These are phyloP conservation scores for Porphyrio hochstetteri DNA, from an alignment of 2,113 vertebrate species.

Conservation along the genomic window DNA sequence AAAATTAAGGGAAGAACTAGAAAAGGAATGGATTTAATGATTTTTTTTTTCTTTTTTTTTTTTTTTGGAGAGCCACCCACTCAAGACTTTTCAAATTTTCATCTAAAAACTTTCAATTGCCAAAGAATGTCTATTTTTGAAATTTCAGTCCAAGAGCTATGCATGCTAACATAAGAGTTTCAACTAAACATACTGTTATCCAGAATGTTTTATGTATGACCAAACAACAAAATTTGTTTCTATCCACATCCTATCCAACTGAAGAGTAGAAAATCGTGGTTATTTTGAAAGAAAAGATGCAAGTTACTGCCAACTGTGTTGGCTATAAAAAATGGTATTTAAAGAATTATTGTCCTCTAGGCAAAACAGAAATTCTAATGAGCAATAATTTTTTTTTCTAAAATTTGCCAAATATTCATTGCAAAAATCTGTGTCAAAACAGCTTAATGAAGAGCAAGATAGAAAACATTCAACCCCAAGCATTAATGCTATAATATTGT, in stretches of 20 bases:
- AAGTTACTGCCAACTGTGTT: constrained; percentile 30
- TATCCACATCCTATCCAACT: neutral
- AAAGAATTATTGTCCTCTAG: constrained; percentile 21
- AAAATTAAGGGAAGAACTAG: neutral
- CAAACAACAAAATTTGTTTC: constrained; percentile 18
- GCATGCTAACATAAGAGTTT: neutral
- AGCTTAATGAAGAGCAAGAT: neutral
- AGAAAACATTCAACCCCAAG: neutral
- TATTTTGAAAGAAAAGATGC: constrained; percentile 33
- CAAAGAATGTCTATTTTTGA: neutral
- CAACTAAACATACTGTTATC: neutral
- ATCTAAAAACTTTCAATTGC: neutral
- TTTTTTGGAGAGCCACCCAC: neutral
- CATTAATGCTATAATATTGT: neutral
- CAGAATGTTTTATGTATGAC: constrained; percentile 1
- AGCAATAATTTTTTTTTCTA: neutral
- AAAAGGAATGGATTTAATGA: neutral
- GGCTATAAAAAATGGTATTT: constrained; percentile 14
- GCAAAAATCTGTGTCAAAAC: constrained; percentile 10
- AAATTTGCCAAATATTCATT: neutral
- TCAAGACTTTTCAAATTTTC: neutral
- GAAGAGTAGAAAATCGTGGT: neutral
- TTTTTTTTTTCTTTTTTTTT: neutral
- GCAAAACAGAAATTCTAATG: constrained; percentile 25
- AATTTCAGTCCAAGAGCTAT: neutral